Conservation (phyloP, 1,140 invertebrate species). For the Bathynomus jamesi region DNA sequence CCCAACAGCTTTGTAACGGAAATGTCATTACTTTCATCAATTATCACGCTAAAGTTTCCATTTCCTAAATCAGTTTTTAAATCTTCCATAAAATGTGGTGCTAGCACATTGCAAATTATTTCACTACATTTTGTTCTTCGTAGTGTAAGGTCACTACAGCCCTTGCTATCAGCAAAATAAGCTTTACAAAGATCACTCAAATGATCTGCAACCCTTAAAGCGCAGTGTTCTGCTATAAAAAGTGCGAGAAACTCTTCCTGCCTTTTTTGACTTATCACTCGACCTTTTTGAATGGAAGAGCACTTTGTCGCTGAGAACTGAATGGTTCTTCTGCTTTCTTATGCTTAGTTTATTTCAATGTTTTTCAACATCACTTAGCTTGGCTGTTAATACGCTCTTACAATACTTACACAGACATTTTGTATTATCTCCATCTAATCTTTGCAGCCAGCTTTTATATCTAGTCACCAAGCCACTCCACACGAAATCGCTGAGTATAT, state of each 20-base stretch:
- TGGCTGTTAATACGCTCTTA: not conserved
- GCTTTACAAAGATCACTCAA: not conserved
- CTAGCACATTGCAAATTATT: not conserved
- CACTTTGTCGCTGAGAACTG: too few relatives aligned
- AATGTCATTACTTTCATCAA: conserved; percentile 15
- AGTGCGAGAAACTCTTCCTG: not conserved
- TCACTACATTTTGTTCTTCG: not conserved
- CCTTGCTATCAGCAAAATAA: not conserved
- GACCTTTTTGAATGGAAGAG: too few relatives aligned
- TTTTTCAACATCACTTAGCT: not conserved
- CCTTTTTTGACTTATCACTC: not conserved
- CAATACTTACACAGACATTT: not conserved
- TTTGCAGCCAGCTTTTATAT: not conserved
- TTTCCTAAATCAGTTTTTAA: conserved; percentile 6
- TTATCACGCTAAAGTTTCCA: conserved; percentile 4
- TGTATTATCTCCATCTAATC: not conserved
- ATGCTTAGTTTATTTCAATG: not conserved
- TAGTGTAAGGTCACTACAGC: not conserved
- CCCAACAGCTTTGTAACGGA: not conserved
- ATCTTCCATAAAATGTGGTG: not conserved
- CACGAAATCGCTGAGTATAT: too few relatives aligned
- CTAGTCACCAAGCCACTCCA: too few relatives aligned
- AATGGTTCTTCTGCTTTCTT: not conserved
- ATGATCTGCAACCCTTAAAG: not conserved
- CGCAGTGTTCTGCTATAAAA: not conserved